Evolutionary conservation across 2,797 vertebrate species (phyloP), one percentile per base, ranked within the genome.

Genomic region (Capromys pilorides): DNA sequence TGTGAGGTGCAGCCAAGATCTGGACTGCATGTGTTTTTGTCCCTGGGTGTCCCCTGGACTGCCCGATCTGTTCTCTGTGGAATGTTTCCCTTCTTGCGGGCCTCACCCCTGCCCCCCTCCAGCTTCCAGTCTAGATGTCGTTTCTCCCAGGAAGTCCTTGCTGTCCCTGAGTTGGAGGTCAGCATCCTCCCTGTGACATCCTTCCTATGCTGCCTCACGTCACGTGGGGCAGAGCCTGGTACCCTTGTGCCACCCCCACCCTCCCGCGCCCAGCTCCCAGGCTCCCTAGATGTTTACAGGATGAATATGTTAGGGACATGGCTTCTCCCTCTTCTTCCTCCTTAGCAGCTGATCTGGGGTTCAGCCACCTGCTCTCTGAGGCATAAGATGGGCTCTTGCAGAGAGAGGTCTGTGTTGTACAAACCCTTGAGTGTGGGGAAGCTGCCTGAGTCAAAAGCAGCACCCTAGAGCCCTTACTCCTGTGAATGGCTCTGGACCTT

Each of bases 131-230:
- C 66, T 81, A 51, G 45, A n/a, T 41, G 54, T 36, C 59, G 64
- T 45, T 88, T 92, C 39, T 83, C 91, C 75, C 59, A 33, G 36
- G 69, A 91, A 81, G 86, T 93, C 77, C 90, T 91, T 84, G n/a
- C 54, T 41, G 26, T 41, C 31, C 39, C 39, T 36, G 39, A 54
- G 45, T 86, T 54, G 75, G 39, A 24, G 64, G 41, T 88, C 54
- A 24, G 45, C 41, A 28, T 39, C 51, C 54, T 18, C 78, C 67
- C 79, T 10, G 5, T 64, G 49, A 24, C 71, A 64, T 79, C 33
- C 59, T 86, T 86, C 61, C 22, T 8, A 45, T 24, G 33, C 57
- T n/a, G 31, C 26, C 51, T 3, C 6, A 0, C 3, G 45, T 73
- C 88, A 62, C 16, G 1, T 45, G 13, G 51, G 51, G 51, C 51